A percentile compares a stretch with the other conserved stretches of the same genome.
Evolutionary conservation across 2,888 invertebrate species (phyloP).

Genomic region (Phengaris alcon): DNA sequence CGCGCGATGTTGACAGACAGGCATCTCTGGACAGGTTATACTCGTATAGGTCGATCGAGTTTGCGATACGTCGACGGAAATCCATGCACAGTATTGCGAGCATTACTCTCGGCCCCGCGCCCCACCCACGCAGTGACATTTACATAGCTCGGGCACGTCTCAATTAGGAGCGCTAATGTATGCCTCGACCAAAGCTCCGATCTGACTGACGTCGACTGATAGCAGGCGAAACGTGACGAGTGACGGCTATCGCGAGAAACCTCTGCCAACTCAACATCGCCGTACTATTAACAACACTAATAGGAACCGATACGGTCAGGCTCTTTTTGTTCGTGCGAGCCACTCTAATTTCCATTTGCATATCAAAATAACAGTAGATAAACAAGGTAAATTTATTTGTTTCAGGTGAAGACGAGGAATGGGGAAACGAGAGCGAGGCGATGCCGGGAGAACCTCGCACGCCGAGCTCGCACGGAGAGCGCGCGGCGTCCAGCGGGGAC

Average conservation of each 20-base stretch:
- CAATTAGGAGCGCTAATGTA: slow-evolving; percentile 80
- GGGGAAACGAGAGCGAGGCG: slow-evolving; percentile 81
- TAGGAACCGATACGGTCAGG: slow-evolving; percentile 59
- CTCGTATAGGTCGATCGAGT: slow-evolving; percentile 52
- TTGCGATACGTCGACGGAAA: slow-evolving; percentile 42
- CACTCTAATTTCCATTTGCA: slow-evolving; percentile 47
- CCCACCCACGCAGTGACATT: slow-evolving; percentile 77
- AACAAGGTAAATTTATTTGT: slow-evolving; percentile 42
- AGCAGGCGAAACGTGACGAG: slow-evolving; percentile 75
- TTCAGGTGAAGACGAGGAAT: slow-evolving; percentile 83
- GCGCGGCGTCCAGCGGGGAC: slow-evolving; percentile 62
- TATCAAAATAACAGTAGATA: slow-evolving; percentile 36
- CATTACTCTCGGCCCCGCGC: slow-evolving; percentile 56
- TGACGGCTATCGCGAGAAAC: slow-evolving; percentile 69
- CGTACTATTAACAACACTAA: slow-evolving; percentile 71
- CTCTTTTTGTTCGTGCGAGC: slow-evolving; percentile 48
- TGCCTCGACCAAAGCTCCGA: slow-evolving; percentile 73
- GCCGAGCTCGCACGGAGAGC: slow-evolving; percentile 71
- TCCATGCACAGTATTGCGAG: slow-evolving; percentile 56
- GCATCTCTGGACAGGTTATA: slow-evolving; percentile 49
- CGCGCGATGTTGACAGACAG: slow-evolving; percentile 68
- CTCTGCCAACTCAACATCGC: slow-evolving; percentile 62
- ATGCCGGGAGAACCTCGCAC: slow-evolving; percentile 77
- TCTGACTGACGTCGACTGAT: slow-evolving; percentile 75
- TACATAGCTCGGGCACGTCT: slow-evolving; percentile 78